Conservation (phyloP, 2,888 invertebrate species). For the Atethmia centrago region DNA sequence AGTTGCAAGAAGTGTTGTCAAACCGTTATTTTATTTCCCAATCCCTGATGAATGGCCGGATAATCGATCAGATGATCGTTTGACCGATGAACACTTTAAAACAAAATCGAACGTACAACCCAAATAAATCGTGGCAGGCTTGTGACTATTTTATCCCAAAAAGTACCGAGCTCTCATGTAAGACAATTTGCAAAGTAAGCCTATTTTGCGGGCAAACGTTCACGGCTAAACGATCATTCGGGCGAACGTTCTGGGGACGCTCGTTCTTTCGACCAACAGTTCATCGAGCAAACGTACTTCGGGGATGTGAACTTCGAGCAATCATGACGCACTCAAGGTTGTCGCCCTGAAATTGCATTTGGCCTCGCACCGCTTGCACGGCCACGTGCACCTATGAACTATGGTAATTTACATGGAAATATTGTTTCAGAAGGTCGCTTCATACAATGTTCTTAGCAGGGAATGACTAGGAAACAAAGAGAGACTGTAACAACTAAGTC, state of each 20-base stretch:
- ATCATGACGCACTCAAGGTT: constrained; percentile 17
- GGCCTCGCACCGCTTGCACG: constrained; percentile 27
- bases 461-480: not conserved
- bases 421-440: not conserved
- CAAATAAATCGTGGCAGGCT: not conserved
- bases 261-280: no score
- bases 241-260: not conserved
- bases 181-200: no score
- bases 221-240: not conserved
- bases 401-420: constrained; percentile 23
- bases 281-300: no score
- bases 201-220: not conserved
- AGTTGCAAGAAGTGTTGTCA: not conserved
- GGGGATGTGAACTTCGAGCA: not conserved
- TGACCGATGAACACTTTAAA: not conserved
- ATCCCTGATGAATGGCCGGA: no score
- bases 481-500: not conserved
- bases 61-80: not conserved
- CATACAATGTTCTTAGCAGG: not conserved
- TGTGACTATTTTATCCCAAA: not conserved
- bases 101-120: not conserved
- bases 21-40: not conserved
- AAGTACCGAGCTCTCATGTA: not conserved
- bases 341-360: constrained; percentile 44
- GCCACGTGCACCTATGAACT: constrained; percentile 23